These are phyloP conservation scores for Drosophila repletoides DNA, from an alignment of 1,140 invertebrate species.

Conservation along the genomic window DNA sequence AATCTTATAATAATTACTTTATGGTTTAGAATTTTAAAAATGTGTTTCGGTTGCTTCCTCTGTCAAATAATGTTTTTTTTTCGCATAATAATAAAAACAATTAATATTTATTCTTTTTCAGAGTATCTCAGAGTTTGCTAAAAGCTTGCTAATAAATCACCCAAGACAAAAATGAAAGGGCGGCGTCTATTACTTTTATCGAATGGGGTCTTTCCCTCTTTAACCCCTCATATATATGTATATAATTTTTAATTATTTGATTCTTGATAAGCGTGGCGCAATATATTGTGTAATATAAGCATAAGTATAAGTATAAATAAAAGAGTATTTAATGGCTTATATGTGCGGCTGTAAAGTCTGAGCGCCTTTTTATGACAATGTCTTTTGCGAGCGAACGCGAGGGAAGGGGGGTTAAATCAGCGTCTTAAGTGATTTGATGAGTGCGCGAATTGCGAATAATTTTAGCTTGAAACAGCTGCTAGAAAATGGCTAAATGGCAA, in stretches of 20 bases:
- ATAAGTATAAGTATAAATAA: no score
- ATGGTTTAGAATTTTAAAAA: no score
- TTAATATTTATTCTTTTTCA: no score
- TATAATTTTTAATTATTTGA: conserved; percentile 59
- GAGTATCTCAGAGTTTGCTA: background rate
- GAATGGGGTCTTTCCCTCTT: background rate
- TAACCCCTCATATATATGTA: conserved; percentile 24
- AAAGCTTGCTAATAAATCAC: no score
- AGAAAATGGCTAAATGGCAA: conserved; percentile 4
- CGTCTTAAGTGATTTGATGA: conserved; percentile 31
- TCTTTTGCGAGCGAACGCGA: background rate
- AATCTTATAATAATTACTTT: no score
- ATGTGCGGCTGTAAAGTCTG: conserved; percentile 19
- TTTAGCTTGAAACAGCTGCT: conserved; percentile 10
- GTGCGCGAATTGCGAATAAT: conserved; percentile 18
- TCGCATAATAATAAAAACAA: no score
- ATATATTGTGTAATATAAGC: conserved; percentile 26
- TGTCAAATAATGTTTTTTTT: no score
- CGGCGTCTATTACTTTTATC: conserved; percentile 5
- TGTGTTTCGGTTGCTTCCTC: no score
- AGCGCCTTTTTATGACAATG: conserved; percentile 25
- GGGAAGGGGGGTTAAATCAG: conserved; percentile 6
- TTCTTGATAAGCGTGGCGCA: conserved; percentile 52
- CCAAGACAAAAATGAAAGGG: background rate
- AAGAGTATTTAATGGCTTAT: conserved; percentile 34